Percentiles rank a stretch among this genome's conserved stretches.
These are phyloP conservation scores for Rhopalosiphum padi DNA, from an alignment of 1,140 invertebrate species.

Conservation along the genomic window DNA sequence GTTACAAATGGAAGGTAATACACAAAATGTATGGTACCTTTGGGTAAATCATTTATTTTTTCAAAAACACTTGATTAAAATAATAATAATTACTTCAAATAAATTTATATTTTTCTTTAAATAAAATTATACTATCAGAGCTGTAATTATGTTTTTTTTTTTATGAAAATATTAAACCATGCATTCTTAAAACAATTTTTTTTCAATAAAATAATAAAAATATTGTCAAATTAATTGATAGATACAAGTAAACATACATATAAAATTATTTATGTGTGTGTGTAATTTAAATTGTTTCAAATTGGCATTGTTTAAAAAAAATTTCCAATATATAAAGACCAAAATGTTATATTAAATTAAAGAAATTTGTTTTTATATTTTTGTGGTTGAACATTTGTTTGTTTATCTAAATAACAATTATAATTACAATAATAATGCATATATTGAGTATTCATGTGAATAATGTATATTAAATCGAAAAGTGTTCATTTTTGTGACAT, in stretches of 20 bases:
- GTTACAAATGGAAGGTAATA: constrained; percentile 11
- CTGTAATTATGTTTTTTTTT: neutral
- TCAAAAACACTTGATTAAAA: neutral
- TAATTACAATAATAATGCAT: neutral
- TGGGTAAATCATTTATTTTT: neutral
- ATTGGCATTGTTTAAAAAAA: neutral
- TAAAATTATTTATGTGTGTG: neutral
- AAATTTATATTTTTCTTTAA: neutral
- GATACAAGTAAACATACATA: neutral
- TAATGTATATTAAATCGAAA: neutral
- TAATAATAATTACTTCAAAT: neutral
- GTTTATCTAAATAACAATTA: neutral
- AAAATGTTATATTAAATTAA: neutral
- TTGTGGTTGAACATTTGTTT: neutral
- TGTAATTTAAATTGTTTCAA: neutral
- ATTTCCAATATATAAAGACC: neutral
- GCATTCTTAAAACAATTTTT: neutral
- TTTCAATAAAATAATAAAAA: neutral
- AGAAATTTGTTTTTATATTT: neutral
- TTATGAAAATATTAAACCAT: neutral
- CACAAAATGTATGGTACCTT: neutral
- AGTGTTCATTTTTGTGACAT: neutral
- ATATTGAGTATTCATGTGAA: neutral
- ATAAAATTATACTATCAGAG: neutral
- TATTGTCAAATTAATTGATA: neutral